Evolutionary conservation across 1,140 invertebrate genomes (phyloP).

Genomic region (Drosophila lacertosa): DNA sequence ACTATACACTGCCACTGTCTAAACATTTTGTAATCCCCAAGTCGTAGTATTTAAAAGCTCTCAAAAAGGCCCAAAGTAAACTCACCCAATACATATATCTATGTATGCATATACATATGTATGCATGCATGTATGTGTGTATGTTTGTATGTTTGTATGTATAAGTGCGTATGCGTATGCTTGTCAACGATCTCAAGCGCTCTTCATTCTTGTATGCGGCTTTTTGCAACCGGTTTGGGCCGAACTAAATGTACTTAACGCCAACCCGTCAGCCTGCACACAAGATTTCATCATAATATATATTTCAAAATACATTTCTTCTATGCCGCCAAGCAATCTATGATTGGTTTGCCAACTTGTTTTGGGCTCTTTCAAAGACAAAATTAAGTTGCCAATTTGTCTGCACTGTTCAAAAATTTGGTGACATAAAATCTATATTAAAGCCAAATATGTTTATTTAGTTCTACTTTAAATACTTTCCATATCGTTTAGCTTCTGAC

Average conservation of each 20-base stretch:
- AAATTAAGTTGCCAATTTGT: neutral
- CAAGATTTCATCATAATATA: neutral
- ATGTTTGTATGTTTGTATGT: neutral
- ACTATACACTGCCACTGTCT: too few relatives aligned
- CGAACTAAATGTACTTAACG: neutral
- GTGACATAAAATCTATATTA: too few relatives aligned
- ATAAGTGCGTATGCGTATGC: too few relatives aligned
- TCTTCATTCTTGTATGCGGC: neutral
- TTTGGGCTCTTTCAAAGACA: neutral
- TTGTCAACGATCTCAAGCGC: neutral
- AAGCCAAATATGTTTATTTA: too few relatives aligned
- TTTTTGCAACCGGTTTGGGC: slow-evolving; percentile 1
- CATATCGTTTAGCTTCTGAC: too few relatives aligned
- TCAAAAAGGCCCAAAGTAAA: neutral
- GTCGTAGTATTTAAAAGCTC: neutral
- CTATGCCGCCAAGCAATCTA: neutral
- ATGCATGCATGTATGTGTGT: neutral
- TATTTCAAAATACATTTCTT: neutral
- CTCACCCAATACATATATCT: neutral
- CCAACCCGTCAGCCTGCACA: neutral
- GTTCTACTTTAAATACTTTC: too few relatives aligned
- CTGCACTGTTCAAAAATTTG: too few relatives aligned
- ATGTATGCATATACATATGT: neutral
- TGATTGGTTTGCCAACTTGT: neutral
- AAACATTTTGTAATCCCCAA: neutral